Percentiles rank a stretch among this genome's conserved stretches.
Conservation (phyloP, 1,140 invertebrate species). For the Phymastichus coffea region DNA sequence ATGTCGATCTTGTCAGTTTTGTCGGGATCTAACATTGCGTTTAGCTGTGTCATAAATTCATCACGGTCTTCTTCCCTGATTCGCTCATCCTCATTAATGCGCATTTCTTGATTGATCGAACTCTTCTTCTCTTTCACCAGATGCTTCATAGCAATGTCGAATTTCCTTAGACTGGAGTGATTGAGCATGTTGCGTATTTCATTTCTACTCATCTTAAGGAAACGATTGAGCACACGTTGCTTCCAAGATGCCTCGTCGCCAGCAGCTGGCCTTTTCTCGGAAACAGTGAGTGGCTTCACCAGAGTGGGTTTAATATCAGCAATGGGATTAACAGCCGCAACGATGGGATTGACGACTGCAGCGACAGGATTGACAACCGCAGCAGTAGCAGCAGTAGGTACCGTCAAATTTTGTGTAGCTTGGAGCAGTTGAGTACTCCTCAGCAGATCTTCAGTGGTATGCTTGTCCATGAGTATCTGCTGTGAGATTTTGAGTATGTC, state of each 20-base stretch:
- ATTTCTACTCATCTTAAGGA: conserved; percentile 54
- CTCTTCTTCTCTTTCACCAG: conserved; percentile 49
- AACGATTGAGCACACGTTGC: conserved; percentile 48
- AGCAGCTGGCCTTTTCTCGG: too few species aligned
- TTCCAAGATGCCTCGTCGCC: conserved; percentile 44
- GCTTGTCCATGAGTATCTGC: conserved; percentile 18
- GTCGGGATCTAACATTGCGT: conserved; percentile 50
- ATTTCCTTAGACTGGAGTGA: conserved; percentile 51
- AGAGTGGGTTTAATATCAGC: too few species aligned
- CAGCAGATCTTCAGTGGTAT: conserved; percentile 16
- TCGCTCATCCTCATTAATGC: conserved; percentile 48
- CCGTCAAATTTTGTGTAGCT: too few species aligned
- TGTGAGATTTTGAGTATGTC: conserved; percentile 20
- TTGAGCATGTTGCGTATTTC: conserved; percentile 55
- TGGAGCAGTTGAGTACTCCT: too few species aligned
- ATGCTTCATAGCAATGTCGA: conserved; percentile 54
- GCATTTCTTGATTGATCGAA: conserved; percentile 43
- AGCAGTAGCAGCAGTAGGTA: too few species aligned
- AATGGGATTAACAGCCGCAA: too few species aligned
- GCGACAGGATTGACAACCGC: too few species aligned
- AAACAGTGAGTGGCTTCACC: too few species aligned
- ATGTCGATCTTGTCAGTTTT: conserved; percentile 47
- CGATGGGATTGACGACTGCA: too few species aligned
- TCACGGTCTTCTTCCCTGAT: conserved; percentile 46
- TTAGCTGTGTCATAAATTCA: conserved; percentile 53